Percentiles rank a stretch among this genome's conserved stretches.
Evolutionary conservation across 2,113 vertebrate species (phyloP).

Genomic region (Mesoclemmys tuberculata): DNA sequence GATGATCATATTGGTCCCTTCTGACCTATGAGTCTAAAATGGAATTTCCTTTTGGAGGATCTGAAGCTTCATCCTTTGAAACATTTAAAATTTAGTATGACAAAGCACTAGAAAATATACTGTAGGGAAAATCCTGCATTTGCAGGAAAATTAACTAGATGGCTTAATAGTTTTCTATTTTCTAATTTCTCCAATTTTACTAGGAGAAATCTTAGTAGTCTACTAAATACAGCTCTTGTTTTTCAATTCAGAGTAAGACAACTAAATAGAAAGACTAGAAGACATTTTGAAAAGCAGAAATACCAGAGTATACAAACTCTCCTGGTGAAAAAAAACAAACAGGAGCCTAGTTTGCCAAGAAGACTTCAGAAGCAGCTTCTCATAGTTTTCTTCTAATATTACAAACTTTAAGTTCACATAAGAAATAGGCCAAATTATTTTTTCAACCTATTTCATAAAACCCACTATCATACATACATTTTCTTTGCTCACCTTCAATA

Average conservation of each 20-base stretch:
- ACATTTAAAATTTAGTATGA: neutral
- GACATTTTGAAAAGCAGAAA: neutral
- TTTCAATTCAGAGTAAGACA: neutral
- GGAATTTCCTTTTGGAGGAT: neutral
- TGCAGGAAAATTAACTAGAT: neutral
- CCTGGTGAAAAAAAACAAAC: neutral
- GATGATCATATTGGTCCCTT: no score
- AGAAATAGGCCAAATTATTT: neutral
- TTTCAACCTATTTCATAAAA: neutral
- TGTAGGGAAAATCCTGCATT: neutral
- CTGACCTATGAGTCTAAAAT: no score
- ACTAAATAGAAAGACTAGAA: neutral
- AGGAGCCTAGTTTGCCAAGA: neutral
- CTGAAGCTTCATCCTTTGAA: neutral
- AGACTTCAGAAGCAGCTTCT: neutral
- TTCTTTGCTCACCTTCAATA: slow-evolving; percentile 89
- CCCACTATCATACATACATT: accelerated
- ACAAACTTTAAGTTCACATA: neutral
- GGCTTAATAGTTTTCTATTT: neutral
- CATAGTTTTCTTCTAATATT: neutral
- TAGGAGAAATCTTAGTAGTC: neutral
- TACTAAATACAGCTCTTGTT: neutral
- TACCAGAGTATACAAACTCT: neutral
- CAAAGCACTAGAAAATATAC: neutral
- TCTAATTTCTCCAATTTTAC: neutral